Evolutionary conservation across 2,113 vertebrate species (phyloP), one percentile per base, ranked within the genome.

Genomic region (Hucho hucho): DNA sequence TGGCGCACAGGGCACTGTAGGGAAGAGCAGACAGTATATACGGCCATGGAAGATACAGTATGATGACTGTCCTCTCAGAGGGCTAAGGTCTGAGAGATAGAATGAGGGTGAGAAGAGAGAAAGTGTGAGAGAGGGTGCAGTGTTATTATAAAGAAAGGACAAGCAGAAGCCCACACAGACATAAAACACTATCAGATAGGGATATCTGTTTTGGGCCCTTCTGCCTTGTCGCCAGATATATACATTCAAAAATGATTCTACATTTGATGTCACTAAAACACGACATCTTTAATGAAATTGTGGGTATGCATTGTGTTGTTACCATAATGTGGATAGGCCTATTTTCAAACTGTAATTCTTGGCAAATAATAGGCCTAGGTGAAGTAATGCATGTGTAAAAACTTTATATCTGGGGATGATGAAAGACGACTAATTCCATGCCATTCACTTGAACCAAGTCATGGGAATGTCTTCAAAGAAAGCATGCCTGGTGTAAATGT

Each of bases 91-190:
- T 16, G 26, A 65, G 14, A 28, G 25, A 65, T 11, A 26, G 25
- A 65, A 6, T 22, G 59, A 63, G 59, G 14, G 64, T 28, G 26
- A 65, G 64, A 65, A 43, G 65, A 67, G 65, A 67, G 65, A 67
- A 4, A 43, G 65, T n/a, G 65, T 20, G 29, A 4, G 18, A 67
- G 65, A 43, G 29, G 24, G 65, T 7, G 65, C 6, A 18, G 24
- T 43, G 9, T 11, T 43, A 43, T 43, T 43, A 43, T 37, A 37
- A 37, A 37, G 37, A 9, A 37, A 37, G 7, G 7, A 37, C 37
- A 37, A 37, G 37, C 37, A 37, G 37, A 9, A 37, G 37, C 37
- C 37, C 37, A 9, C 37, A 37, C 37, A 37, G 37, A 37, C 37
- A 9, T 37, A 37, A 9, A 37, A 37, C 32, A 37, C 7, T 37